Conservation (phyloP, 2,797 vertebrate species). For the Platyrinchus mystaceus region DNA sequence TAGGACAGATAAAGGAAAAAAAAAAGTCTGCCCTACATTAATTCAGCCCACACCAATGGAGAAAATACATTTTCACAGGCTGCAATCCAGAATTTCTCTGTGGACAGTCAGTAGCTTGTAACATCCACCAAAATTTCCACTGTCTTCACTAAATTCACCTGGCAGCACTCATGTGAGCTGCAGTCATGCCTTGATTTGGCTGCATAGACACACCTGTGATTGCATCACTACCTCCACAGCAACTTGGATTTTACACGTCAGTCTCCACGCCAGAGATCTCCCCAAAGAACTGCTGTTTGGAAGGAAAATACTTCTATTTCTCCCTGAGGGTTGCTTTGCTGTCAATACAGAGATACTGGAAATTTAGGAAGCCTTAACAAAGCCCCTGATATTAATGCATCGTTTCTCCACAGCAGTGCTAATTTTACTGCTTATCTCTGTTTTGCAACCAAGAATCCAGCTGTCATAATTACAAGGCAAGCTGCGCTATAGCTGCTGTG, state of each 20-base stretch:
- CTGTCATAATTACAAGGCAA: constrained; percentile 40
- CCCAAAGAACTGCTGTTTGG: not conserved
- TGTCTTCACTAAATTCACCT: not conserved
- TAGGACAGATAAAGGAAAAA: not conserved
- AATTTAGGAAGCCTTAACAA: not conserved
- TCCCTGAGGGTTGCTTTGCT: not conserved
- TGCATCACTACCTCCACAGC: not conserved
- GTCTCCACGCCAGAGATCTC: not conserved
- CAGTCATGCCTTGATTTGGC: not conserved
- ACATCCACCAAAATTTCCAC: not conserved
- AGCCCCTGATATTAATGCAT: not conserved
- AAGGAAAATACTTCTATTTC: not conserved
- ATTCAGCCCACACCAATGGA: not conserved
- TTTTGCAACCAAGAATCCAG: constrained; percentile 35
- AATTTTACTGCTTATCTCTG: constrained; percentile 39
- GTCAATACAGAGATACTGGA: not conserved
- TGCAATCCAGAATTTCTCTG: not conserved
- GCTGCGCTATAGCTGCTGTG: constrained; percentile 18
- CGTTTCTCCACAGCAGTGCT: not conserved
- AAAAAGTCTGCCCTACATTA: not conserved
- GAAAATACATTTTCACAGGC: rapidly evolving
- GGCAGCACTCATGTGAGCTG: not conserved
- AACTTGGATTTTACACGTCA: not conserved
- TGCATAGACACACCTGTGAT: not conserved
- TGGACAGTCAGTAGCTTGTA: not conserved